These are phyloP conservation scores for Mesitornis unicolor DNA, from an alignment of 2,113 vertebrate species.

Conservation along the genomic window DNA sequence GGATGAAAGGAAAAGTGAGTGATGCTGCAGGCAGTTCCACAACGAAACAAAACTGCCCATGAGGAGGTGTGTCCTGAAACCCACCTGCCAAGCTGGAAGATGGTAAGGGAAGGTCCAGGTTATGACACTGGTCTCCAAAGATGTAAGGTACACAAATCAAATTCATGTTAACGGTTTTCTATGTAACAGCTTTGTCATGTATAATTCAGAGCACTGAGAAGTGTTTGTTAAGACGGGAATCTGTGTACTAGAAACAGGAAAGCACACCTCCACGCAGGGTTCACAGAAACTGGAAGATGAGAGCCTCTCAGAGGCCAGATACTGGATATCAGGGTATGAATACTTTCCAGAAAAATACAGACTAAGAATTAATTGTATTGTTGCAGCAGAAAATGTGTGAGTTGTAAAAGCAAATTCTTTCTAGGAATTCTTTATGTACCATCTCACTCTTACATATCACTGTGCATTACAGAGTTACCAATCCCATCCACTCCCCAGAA, in stretches of 20 bases:
- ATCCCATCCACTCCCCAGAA: background rate
- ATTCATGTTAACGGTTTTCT: background rate
- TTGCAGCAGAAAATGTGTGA: background rate
- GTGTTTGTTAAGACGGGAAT: conserved; percentile 12
- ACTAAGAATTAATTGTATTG: background rate
- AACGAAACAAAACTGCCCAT: background rate
- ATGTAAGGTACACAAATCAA: rapidly evolving
- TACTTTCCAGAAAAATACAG: conserved; percentile 42
- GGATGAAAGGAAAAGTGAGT: background rate
- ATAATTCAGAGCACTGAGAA: conserved; percentile 5
- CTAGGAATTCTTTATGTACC: background rate
- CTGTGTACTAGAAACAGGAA: background rate
- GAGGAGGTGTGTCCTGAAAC: background rate
- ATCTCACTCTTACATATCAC: background rate
- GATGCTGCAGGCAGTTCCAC: background rate
- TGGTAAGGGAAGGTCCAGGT: background rate
- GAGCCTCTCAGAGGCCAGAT: background rate
- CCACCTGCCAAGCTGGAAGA: background rate
- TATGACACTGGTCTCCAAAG: background rate
- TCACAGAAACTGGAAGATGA: background rate
- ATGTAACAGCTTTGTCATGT: background rate
- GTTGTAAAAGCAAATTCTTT: background rate
- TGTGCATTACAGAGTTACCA: background rate
- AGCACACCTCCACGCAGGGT: background rate
- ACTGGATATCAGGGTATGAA: background rate